Percentiles rank a stretch among this genome's conserved stretches.
These are phyloP conservation scores for Mamestra configurata DNA, from an alignment of 1,140 invertebrate species.

Conservation along the genomic window DNA sequence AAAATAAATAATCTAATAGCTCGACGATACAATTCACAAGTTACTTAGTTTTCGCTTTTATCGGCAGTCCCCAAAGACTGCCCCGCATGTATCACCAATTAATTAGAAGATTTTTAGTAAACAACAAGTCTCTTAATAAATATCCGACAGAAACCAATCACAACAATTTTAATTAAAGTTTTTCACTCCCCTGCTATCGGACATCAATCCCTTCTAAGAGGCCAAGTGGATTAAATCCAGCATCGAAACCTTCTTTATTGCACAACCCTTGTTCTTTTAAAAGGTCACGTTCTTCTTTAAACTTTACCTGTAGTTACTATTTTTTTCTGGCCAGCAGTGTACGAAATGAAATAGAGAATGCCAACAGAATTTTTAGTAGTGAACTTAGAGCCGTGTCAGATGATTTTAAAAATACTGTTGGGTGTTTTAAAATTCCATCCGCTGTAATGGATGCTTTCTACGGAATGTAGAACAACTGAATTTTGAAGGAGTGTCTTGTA, in stretches of 20 bases:
- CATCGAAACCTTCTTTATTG: background rate
- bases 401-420: constrained; percentile 23
- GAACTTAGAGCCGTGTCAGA: background rate
- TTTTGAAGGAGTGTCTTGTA: background rate
- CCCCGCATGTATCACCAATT: too few species aligned
- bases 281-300: constrained; percentile 11
- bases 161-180: too few species aligned
- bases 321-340: constrained; percentile 23
- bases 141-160: too few species aligned
- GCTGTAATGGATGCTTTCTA: constrained; percentile 13
- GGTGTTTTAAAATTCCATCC: constrained; percentile 16
- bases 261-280: background rate
- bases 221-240: background rate
- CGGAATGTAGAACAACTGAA: background rate
- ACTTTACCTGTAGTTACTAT: constrained; percentile 15
- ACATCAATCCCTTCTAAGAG: background rate
- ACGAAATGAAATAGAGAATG: constrained; percentile 28
- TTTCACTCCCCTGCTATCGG: too few species aligned
- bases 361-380: constrained; percentile 35
- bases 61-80: too few species aligned
- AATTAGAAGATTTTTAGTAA: too few species aligned
- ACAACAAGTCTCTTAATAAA: too few species aligned
- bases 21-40: too few species aligned
- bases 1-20: too few species aligned
- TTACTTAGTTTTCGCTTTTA: too few species aligned